Conservation (phyloP, 2,113 vertebrate genomes). For the Crotophaga sulcirostris region DNA sequence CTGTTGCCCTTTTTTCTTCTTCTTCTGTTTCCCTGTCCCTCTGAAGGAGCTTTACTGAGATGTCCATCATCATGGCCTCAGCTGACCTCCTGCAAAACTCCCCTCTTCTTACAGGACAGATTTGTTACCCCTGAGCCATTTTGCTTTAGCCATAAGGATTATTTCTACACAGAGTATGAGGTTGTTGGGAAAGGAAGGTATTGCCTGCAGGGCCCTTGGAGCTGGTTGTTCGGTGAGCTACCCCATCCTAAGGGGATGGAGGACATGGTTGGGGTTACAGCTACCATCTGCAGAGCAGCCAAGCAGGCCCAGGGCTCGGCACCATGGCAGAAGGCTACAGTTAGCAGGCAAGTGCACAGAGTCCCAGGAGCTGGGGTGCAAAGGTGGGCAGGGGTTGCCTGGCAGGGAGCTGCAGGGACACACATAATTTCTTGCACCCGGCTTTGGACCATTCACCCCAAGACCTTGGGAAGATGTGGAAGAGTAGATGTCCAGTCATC, state of each 20-base stretch:
- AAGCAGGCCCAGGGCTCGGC: not conserved
- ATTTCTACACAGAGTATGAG: not conserved
- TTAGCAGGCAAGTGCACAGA: not conserved
- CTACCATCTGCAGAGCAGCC: not conserved
- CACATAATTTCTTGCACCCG: not conserved
- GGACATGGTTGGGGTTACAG: not conserved
- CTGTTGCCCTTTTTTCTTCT: not conserved
- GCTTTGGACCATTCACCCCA: not conserved
- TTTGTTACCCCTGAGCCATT: not conserved
- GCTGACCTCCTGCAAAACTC: not conserved
- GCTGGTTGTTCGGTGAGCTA: not conserved
- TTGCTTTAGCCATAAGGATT: not conserved
- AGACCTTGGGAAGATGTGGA: not conserved
- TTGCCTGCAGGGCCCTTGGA: not conserved
- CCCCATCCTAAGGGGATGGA: not conserved
- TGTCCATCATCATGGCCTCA: not conserved
- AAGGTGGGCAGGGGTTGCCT: not conserved
- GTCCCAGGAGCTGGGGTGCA: not conserved
- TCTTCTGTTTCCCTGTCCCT: not conserved
- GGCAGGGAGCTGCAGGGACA: not conserved
- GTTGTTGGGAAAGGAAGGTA: not conserved
- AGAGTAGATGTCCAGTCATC: not conserved
- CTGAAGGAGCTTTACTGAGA: not conserved
- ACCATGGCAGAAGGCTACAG: not conserved
- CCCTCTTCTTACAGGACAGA: not conserved